These are phyloP conservation scores for Amazona ochrocephala DNA, from an alignment of 2,797 vertebrate species.

Conservation along the genomic window DNA sequence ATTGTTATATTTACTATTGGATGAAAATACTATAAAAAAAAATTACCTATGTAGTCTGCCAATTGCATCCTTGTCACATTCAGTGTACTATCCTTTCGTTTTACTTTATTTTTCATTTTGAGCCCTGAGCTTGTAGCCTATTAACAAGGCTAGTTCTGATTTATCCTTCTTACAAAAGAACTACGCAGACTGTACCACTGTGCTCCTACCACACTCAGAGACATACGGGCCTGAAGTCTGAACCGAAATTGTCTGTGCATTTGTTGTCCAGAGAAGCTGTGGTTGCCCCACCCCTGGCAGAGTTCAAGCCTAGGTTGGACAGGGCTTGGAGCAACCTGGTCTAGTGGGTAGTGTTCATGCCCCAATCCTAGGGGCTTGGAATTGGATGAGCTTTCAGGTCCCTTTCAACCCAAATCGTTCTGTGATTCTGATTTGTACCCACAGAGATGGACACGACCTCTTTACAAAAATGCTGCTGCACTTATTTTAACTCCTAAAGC, in stretches of 20 bases:
- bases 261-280: neutral
- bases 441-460: neutral
- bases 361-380: neutral
- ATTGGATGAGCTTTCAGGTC: neutral
- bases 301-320: neutral
- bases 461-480: neutral
- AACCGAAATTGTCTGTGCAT: neutral
- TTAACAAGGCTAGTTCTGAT: neutral
- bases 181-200: accelerated
- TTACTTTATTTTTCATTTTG: neutral
- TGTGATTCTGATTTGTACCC: neutral
- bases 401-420: neutral
- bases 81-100: neutral
- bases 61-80: neutral
- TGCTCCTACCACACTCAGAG: neutral
- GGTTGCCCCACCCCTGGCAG: neutral
- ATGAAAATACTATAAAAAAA: neutral
- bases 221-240: neutral
- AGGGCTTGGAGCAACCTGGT: neutral
- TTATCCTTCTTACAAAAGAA: neutral
- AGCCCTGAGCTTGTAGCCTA: neutral
- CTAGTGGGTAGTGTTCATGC: neutral
- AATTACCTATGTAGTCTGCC: neutral
- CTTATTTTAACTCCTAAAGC: neutral
- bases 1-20: neutral